Base-by-base conservation (phyloP, 2,888 invertebrate genomes). In the Anthophora plumipes region DNA sequence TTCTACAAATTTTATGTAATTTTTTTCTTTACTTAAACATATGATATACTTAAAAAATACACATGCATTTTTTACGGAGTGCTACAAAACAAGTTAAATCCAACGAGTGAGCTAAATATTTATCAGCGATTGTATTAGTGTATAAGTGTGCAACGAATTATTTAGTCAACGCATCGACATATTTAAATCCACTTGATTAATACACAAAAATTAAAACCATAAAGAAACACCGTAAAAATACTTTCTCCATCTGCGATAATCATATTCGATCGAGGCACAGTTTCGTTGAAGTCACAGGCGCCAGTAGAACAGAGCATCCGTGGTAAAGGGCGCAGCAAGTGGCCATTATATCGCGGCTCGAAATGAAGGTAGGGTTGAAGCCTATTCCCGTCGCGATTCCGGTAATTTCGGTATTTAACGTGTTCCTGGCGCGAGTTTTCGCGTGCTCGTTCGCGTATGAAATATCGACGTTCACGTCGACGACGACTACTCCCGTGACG, bases 331-430 rank as follows among this genome's bases (percentile, higher is more conserved):
- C 50, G 54, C 20, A 54, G 77, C 77, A 52, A 76, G 71, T 68
- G 80, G 67, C 71, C 66, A 77, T 80, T 77, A 77, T 68, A 57
- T 54, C 61, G 22, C 43, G 41, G 17, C 48, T 7, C n/a, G 31
- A 50, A 50, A 63, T 31, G 57, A 48, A 67, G 57, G 52, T 63
- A 52, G 41, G 60, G 22, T 9, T 64, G 3, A 46, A 70, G 60
- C n/a, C 48, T 17, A 17, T 48, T 54, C 54, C 59, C 70, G 14
- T 20, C 11, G 60, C 48, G 52, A 66, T 71, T 71, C 57, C 61
- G 20, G 61, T 76, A 80, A 76, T 76, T 75, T 70, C 22, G 59
- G 25, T 37, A 70, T 79, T 76, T 71, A 70, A 79, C 71, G 52
- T 43, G 41, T 54, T 46, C n/a, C 41, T 12, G 31, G 43, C 39